Conservation (phyloP, 1,140 invertebrate genomes). For the Drosophila baimaii region DNA sequence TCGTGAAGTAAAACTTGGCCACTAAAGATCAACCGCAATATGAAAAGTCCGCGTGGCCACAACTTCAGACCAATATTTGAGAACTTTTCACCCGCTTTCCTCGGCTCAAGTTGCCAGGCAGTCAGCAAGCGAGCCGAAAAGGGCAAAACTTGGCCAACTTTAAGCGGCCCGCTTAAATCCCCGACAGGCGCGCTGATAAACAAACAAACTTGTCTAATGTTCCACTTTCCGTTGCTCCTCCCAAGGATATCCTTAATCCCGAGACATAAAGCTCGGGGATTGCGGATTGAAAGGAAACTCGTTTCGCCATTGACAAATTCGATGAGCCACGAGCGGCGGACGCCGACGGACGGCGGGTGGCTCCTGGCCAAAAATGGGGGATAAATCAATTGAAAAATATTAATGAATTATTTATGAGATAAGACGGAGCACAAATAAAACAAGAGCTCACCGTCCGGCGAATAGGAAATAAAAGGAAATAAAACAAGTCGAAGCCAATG, state of each 20-base stretch:
- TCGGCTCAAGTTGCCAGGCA: slow-evolving; percentile 23
- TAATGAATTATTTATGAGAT: slow-evolving; percentile 78
- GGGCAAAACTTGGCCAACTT: slow-evolving; percentile 45
- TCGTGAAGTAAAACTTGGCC: slow-evolving; percentile 7
- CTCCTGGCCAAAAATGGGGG: slow-evolving; percentile 41
- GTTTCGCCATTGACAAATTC: slow-evolving; percentile 62
- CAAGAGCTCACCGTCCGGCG: slow-evolving; percentile 2
- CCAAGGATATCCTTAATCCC: slow-evolving; percentile 46
- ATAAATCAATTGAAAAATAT: slow-evolving; percentile 78
- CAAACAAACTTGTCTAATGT: slow-evolving; percentile 59
- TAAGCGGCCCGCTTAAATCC: slow-evolving; percentile 44
- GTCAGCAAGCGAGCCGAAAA: slow-evolving; percentile 2
- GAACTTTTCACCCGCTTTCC: slow-evolving; percentile 25
- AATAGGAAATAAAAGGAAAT: slow-evolving; percentile 24
- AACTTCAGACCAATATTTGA: slow-evolving; percentile 34
- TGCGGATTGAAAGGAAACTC: slow-evolving; percentile 38
- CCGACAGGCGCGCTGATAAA: slow-evolving; percentile 47
- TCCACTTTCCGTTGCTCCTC: slow-evolving; percentile 39
- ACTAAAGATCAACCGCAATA: slow-evolving; percentile 26
- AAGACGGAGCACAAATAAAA: slow-evolving; percentile 33
- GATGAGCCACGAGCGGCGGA: slow-evolving; percentile 2
- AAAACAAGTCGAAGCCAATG: slow-evolving; percentile 31
- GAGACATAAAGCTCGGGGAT: slow-evolving; percentile 22
- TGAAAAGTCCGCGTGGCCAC: slow-evolving; percentile 13
- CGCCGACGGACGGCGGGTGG: not conserved